Percentiles rank a stretch among this genome's conserved stretches.
These are phyloP conservation scores for Prunella himalayana DNA, from an alignment of 2,113 vertebrate genomes.

Conservation along the genomic window DNA sequence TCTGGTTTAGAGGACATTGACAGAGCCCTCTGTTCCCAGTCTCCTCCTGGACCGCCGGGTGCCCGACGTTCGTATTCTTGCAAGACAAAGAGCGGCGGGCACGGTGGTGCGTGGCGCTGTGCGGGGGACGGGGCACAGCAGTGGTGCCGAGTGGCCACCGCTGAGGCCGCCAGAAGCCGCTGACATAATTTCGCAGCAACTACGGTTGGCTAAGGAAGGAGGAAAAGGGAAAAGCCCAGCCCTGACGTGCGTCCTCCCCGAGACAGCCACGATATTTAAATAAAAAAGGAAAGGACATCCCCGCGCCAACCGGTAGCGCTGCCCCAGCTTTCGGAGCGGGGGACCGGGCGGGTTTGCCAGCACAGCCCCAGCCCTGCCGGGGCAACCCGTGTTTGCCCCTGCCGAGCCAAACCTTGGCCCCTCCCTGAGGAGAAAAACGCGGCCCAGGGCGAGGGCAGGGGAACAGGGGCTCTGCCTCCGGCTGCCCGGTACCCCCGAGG, in stretches of 20 bases:
- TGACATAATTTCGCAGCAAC: background rate
- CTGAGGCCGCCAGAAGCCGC: background rate
- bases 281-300: background rate
- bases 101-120: background rate
- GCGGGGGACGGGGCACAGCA: background rate
- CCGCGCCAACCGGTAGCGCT: background rate
- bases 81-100: background rate
- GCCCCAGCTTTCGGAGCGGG: background rate
- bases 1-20: background rate
- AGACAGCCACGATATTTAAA: background rate
- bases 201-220: background rate
- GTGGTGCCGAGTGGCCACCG: accelerated
- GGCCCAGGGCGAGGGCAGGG: too few relatives aligned
- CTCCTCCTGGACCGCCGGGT: too few relatives aligned
- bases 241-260: background rate
- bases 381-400: background rate
- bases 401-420: background rate
- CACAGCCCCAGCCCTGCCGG: background rate
- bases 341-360: background rate
- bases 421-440: background rate
- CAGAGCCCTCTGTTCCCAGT: too few relatives aligned
- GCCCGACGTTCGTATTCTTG: background rate
- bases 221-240: background rate
- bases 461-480: background rate
- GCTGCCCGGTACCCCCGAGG: background rate